Evolutionary conservation across 2,797 vertebrate genomes (phyloP).

Genomic region (Coranthus polyacanthus): DNA sequence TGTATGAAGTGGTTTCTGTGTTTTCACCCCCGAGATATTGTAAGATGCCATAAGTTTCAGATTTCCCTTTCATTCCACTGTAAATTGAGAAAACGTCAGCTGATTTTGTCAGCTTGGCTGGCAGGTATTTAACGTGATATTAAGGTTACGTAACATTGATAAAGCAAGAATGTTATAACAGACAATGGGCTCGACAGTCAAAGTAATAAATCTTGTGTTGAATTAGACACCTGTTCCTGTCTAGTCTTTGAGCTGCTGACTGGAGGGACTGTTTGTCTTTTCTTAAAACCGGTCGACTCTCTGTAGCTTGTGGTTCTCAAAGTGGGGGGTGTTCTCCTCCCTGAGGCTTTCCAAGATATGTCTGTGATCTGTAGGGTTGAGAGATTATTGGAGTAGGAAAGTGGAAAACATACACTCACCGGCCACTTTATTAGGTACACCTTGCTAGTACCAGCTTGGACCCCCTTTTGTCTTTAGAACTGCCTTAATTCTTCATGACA

Average conservation of each 20-base stretch:
- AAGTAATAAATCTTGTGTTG: slow-evolving; percentile 7
- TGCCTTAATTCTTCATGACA: too few species aligned
- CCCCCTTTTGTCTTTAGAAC: too few species aligned
- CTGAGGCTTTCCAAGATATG: too few species aligned
- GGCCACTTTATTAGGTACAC: too few species aligned
- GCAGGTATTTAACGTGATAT: slow-evolving; percentile 30
- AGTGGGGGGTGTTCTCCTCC: too few species aligned
- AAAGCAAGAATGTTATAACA: slow-evolving; percentile 4
- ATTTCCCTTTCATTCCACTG: slow-evolving; percentile 2
- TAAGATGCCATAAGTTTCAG: slow-evolving; percentile 11
- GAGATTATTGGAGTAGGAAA: too few species aligned
- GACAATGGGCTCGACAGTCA: neutral
- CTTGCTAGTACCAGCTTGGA: too few species aligned
- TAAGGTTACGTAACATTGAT: slow-evolving; percentile 15
- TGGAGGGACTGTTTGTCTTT: neutral
- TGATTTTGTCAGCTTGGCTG: slow-evolving; percentile 3
- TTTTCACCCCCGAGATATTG: slow-evolving; percentile 18
- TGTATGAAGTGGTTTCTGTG: neutral
- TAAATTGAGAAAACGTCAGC: neutral
- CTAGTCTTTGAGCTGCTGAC: neutral
- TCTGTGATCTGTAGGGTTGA: too few species aligned
- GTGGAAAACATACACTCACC: too few species aligned
- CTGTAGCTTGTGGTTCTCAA: too few species aligned
- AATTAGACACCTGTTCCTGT: neutral
- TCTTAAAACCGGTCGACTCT: too few species aligned